phyloP scores from a whole-genome alignment of 2,113 vertebrate species.

The Amblyornis subalaris region DNA sequence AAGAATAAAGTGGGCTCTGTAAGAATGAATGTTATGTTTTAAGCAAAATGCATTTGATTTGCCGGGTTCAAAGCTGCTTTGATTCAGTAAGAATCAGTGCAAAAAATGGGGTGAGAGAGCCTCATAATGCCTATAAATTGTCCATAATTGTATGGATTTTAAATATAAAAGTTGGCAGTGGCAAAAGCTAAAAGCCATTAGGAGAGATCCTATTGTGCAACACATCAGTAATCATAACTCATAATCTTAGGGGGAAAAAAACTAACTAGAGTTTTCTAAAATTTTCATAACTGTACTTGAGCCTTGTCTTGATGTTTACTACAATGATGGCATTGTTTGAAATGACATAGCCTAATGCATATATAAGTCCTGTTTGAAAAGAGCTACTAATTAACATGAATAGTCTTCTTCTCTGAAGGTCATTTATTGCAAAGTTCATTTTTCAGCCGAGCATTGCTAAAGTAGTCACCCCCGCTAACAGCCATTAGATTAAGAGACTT shows the following conservation, averaged over 20 bases:
- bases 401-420: constrained; percentile 87
- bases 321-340: constrained; percentile 80
- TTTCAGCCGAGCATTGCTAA: constrained; percentile 67
- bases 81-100: constrained; percentile 70
- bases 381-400: constrained; percentile 96
- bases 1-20: constrained; percentile 79
- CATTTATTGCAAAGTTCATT: constrained; percentile 78
- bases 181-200: constrained; percentile 98
- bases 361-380: constrained; percentile 86
- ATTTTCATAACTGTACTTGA: constrained; percentile 82
- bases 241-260: constrained; percentile 77
- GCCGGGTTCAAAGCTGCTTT: constrained; percentile 68
- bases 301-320: constrained; percentile 79
- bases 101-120: constrained; percentile 80
- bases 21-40: constrained; percentile 71
- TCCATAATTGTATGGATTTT: constrained; percentile 92
- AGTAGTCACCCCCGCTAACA: constrained; percentile 70
- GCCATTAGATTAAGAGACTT: constrained; percentile 78
- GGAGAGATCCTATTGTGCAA: constrained; percentile 77
- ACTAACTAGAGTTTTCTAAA: constrained; percentile 81
- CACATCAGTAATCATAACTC: constrained; percentile 75
- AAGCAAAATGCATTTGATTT: constrained; percentile 76
- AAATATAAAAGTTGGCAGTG: constrained; percentile 83
- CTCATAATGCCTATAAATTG: constrained; percentile 88
- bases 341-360: constrained; percentile 87